phyloP scores from a whole-genome alignment of 2,797 vertebrate species.

The Apogon hyalosoma region DNA sequence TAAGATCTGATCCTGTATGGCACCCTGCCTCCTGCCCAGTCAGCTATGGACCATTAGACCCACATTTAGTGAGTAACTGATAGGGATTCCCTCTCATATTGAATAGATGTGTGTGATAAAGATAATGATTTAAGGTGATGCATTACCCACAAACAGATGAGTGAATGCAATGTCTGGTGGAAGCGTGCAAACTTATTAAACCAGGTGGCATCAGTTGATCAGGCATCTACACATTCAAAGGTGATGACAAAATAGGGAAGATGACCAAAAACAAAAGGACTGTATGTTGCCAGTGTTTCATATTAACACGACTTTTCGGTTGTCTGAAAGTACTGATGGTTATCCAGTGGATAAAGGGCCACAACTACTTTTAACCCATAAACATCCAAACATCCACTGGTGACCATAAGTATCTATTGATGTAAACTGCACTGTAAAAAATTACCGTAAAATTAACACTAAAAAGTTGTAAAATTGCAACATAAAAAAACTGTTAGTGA shows the following conservation, averaged over 20 bases:
- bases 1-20: constrained; percentile 40
- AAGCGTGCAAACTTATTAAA: constrained; percentile 33
- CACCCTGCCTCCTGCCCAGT: constrained; percentile 23
- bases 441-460: too few relatives aligned
- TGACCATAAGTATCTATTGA: too few relatives aligned
- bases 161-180: constrained; percentile 16
- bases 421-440: too few relatives aligned
- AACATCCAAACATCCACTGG: neutral
- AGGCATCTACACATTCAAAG: constrained; percentile 6
- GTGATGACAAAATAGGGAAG: neutral
- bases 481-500: too few relatives aligned
- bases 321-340: constrained; percentile 4
- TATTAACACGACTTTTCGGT: neutral
- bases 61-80: constrained; percentile 42
- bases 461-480: too few relatives aligned
- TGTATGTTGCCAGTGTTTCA: neutral
- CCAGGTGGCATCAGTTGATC: constrained; percentile 30
- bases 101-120: constrained; percentile 31
- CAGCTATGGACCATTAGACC: constrained; percentile 58
- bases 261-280: neutral
- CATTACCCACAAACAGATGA: constrained; percentile 48
- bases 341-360: too few relatives aligned
- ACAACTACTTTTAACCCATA: too few relatives aligned
- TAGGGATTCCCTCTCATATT: constrained; percentile 36
- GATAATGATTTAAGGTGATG: constrained; percentile 43